A percentile compares a stretch with the other conserved stretches of the same genome.
phyloP scores from a whole-genome alignment of 2,113 vertebrate genomes.

The Cavia aperea region DNA sequence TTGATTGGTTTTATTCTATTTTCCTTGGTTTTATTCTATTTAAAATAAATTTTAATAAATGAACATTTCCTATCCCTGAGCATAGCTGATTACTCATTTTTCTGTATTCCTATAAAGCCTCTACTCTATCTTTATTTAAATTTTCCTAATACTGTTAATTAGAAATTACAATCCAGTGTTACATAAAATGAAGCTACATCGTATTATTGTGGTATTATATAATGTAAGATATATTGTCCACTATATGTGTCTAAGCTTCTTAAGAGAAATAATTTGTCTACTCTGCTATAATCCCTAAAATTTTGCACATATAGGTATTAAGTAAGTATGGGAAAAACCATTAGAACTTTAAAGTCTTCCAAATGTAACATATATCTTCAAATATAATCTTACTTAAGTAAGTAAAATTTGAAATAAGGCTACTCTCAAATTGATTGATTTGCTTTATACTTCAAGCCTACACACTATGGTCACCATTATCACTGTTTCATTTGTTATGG shows the following conservation, averaged over 20 bases:
- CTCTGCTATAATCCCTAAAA: background rate
- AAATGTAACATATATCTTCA: background rate
- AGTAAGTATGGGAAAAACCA: background rate
- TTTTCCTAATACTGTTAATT: background rate
- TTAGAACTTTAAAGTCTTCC: background rate
- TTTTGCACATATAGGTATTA: background rate
- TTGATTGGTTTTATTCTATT: no score
- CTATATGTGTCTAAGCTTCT: background rate
- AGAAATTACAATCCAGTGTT: background rate
- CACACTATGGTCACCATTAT: background rate
- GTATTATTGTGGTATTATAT: background rate
- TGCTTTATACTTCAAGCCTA: background rate
- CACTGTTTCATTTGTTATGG: background rate
- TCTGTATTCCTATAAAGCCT: background rate
- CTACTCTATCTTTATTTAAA: background rate
- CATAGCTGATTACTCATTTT: background rate
- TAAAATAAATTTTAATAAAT: no score
- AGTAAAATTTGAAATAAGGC: background rate
- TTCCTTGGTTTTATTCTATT: no score
- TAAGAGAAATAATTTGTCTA: background rate
- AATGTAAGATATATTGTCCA: background rate
- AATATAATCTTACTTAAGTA: background rate
- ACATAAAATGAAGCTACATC: background rate
- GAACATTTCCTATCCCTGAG: background rate
- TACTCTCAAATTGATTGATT: background rate